These are phyloP conservation scores for Miniopterus natalensis DNA, from an alignment of 2,113 vertebrate genomes.

Conservation along the genomic window DNA sequence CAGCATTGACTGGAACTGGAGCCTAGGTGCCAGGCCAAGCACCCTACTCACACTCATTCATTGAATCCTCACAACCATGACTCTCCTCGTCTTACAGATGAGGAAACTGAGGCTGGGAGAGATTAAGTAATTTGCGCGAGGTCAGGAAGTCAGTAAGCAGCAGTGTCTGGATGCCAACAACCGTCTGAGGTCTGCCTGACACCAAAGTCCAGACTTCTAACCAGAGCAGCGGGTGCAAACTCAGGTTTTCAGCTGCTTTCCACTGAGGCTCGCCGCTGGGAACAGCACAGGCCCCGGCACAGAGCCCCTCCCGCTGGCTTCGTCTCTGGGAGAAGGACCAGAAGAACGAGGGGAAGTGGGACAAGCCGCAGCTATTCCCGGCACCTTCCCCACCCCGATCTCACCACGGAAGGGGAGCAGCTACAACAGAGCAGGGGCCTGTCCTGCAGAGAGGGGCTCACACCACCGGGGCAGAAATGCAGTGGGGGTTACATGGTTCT, in stretches of 20 bases:
- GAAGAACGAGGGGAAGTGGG: not conserved
- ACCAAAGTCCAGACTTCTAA: not conserved
- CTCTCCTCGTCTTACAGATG: not conserved
- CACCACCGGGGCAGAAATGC: no score
- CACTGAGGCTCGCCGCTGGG: not conserved
- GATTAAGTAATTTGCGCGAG: not conserved
- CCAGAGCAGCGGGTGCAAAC: not conserved
- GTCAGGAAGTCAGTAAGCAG: not conserved
- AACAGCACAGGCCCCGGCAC: not conserved
- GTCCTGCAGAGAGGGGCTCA: not conserved
- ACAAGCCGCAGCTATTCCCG: not conserved
- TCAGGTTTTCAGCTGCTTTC: not conserved
- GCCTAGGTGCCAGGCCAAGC: not conserved
- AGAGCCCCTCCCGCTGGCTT: not conserved
- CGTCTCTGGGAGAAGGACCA: not conserved
- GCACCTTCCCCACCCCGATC: not conserved
- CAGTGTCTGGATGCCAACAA: not conserved
- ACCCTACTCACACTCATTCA: not conserved
- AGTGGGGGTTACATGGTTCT: not conserved
- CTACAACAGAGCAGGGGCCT: not conserved
- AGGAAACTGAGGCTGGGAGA: not conserved
- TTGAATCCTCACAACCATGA: not conserved
- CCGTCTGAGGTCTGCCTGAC: not conserved
- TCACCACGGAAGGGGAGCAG: not conserved
- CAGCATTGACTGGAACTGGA: not conserved